Evolutionary conservation across 2,888 invertebrate genomes (phyloP).

Genomic region (Pseudolycoriella hygida): DNA sequence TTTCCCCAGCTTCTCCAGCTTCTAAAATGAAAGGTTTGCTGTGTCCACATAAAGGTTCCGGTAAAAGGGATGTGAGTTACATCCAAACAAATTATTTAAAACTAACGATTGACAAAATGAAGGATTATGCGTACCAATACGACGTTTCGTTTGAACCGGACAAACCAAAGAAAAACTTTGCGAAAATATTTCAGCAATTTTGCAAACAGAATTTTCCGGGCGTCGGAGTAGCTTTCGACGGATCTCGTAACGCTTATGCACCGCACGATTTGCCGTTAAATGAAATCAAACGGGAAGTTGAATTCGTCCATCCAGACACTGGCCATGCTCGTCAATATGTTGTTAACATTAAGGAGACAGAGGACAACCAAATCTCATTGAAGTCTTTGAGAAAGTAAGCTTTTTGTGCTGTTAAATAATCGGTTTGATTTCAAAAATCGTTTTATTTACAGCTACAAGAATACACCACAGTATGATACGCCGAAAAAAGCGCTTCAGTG

Average conservation of each 20-base stretch:
- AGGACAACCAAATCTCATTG: background rate
- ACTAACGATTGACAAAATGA: background rate
- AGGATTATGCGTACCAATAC: slow-evolving; percentile 46
- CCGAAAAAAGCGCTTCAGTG: slow-evolving; percentile 2
- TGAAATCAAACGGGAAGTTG: background rate
- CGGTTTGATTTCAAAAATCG: background rate
- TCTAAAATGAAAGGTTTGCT: background rate
- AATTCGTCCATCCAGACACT: slow-evolving; percentile 7
- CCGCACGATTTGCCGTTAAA: slow-evolving; percentile 11
- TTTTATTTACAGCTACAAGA: background rate
- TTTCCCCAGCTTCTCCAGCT: no score
- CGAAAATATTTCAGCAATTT: slow-evolving; percentile 30
- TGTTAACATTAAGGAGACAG: background rate
- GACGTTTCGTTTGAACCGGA: slow-evolving; percentile 52
- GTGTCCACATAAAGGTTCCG: background rate
- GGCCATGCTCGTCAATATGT: background rate
- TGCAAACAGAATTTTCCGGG: slow-evolving; percentile 26
- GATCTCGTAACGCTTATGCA: slow-evolving; percentile 45
- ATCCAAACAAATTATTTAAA: slow-evolving; percentile 3
- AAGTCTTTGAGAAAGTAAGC: background rate
- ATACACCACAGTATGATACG: background rate
- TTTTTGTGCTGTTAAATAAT: background rate
- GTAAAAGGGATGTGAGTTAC: background rate
- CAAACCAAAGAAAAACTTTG: slow-evolving; percentile 42
- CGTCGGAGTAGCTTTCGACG: slow-evolving; percentile 50